Evolutionary conservation across 2,113 vertebrate species (phyloP), one percentile per base, ranked within the genome.

Genomic region (Datnioides undecimradiatus): DNA sequence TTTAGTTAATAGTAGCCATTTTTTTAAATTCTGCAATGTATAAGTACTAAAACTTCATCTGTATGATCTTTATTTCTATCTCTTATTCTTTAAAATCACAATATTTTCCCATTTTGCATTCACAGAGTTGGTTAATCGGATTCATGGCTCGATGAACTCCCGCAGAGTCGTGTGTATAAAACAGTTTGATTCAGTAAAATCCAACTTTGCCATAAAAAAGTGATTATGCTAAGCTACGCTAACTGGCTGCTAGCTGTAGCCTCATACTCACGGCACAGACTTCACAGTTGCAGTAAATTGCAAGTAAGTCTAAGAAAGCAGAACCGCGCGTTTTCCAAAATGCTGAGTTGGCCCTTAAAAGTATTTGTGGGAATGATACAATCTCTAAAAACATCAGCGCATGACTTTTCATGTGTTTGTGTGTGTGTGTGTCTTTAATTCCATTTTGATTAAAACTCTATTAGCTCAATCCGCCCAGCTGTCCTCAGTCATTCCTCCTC

Each of bases 361-460:
- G 3, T 4, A n/a, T 2, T 62, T 51, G 19, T 27, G 25, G 17
- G 54, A 17, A 60, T 65, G 19, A 69, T 9, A 2, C 27, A 57
- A 51, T 31, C 21, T 21, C 57, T 21, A 8, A 36, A 27, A 16
- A 57, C 51, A 60, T 11, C 19, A 5, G 10, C 3, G 29, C 36
- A 7, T 73, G 43, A n/a, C n/a, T n/a, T n/a, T n/a, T n/a, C n/a
- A n/a, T 63, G 21, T 14, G 17, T 59, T 29, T 5, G 12, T n/a
- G n/a, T 60, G 14, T 48, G 34, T 51, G 40, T 49, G 13, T 16
- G 45, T 70, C 11, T 77, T 81, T 83, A 80, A 87, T 84, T 75
- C 62, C 31, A 27, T 41, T 88, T 73, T 90, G 65, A 90, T 90
- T 86, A 82, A 80, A 84, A 34, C 52, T 62, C 31, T 72, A 76